Evolutionary conservation across 2,113 vertebrate genomes (phyloP), one percentile per base, ranked within the genome.

Genomic region (Bufo bufo): DNA sequence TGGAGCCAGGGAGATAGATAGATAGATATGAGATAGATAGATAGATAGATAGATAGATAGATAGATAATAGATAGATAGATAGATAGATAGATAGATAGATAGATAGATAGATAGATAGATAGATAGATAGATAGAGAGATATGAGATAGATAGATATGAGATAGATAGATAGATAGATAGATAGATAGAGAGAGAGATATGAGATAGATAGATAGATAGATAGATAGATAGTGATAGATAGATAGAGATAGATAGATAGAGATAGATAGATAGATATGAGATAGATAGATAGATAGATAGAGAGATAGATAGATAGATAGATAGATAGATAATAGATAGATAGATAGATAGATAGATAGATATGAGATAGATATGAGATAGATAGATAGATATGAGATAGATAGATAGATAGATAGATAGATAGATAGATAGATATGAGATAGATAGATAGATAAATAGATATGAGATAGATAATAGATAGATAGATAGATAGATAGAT

Each of bases 401-500:
- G 65, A 72, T 45, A 75, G 72, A 75, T 75, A 49, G 72, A 75
- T 49, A 75, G 72, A 75, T 75, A 75, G 72, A 75, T 49, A 75
- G 45, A 75, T 75, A 47, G 45, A 75, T 75, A 75, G 45, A 49
- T 74, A 47, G n/a, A n/a, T n/a, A n/a, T n/a, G n/a, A n/a, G n/a
- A 74, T 74, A 75, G 16, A 75, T 75, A 75, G 72, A 75, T 14
- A 72, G 65, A 69, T 69, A 69, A n/a, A n/a, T n/a, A n/a, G n/a
- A n/a, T n/a, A n/a, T n/a, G n/a, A n/a, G n/a, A n/a, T n/a, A n/a
- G n/a, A n/a, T n/a, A n/a, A n/a, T n/a, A n/a, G 65, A 69, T 23
- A 69, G n/a, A 43, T 43, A 45, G 33, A 72, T 14, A 71, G 3
- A 16, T 14, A 43, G n/a, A 33, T 69, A 33, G 66, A 69, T 7